Evolutionary conservation across 2,888 invertebrate species (phyloP).

Genomic region (Nycteola revayana): DNA sequence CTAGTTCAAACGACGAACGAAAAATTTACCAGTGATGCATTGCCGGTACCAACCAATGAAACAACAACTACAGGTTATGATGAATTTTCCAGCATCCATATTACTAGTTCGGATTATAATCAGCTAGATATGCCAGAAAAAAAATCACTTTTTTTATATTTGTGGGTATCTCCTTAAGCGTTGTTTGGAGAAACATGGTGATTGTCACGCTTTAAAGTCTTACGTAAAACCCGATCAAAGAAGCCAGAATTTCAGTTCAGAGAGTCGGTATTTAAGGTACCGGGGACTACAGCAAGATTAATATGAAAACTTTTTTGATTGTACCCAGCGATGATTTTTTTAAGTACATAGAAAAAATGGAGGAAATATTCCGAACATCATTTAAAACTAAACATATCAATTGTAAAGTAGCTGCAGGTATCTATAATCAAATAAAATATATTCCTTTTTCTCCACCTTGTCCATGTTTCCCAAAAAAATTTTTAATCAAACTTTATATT

Average conservation of each 20-base stretch:
- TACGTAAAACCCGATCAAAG: no score
- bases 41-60: not conserved
- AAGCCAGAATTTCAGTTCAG: no score
- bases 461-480: constrained; percentile 11
- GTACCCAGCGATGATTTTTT: constrained; percentile 14
- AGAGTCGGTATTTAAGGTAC: no score
- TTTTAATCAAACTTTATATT: constrained; percentile 10
- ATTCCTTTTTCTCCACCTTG: constrained; percentile 8
- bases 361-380: constrained; percentile 11
- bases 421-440: constrained; percentile 9
- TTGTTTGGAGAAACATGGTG: constrained; percentile 5
- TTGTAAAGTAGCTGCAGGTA: constrained; percentile 5
- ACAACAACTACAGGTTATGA: constrained; percentile 11
- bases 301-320: constrained; percentile 6
- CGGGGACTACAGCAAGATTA: constrained; percentile 1
- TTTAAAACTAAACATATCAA: constrained; percentile 10
- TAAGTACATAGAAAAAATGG: constrained; percentile 12
- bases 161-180: constrained; percentile 11
- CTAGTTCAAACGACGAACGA: no score
- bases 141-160: constrained; percentile 10
- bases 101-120: no score
- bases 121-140: no score
- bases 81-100: no score
- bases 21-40: no score
- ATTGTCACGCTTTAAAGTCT: not conserved